phyloP scores from a whole-genome alignment of 2,888 invertebrate species.

The Hipparchia sbordonii region DNA sequence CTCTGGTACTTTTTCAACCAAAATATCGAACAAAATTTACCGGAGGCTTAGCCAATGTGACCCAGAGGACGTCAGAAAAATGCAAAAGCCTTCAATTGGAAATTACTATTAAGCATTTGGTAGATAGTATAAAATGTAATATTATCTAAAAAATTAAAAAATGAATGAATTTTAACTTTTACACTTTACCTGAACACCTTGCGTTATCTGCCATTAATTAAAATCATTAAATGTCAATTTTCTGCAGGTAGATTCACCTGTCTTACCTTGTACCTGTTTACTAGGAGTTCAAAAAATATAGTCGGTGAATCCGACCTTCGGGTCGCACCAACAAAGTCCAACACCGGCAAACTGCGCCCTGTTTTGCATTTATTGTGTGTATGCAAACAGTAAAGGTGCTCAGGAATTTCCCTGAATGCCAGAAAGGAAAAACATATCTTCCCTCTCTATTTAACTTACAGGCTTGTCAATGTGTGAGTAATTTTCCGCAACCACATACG shows the following conservation, averaged over 20 bases:
- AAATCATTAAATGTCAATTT: conserved; percentile 11
- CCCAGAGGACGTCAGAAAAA: too few species aligned
- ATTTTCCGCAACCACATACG: conserved; percentile 13
- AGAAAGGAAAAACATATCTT: conserved; percentile 33
- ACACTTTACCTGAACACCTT: too few species aligned
- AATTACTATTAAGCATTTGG: too few species aligned
- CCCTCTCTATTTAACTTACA: conserved; percentile 7
- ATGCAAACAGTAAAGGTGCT: conserved; percentile 11
- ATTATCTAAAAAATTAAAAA: too few species aligned
- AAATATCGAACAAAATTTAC: background rate
- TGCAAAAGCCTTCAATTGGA: too few species aligned
- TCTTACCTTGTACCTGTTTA: conserved; percentile 62
- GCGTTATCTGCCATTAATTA: background rate
- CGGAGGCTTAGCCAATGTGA: background rate
- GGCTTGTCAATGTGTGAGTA: conserved; percentile 45
- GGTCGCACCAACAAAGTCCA: conserved; percentile 32
- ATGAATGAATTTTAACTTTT: too few species aligned
- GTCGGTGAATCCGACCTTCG: conserved; percentile 56
- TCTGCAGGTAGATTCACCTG: conserved; percentile 54
- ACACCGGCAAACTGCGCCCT: conserved; percentile 27
- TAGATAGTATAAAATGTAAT: too few species aligned
- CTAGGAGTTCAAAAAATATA: conserved; percentile 59
- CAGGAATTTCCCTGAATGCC: conserved; percentile 20
- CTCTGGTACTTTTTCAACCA: conserved; percentile 51
- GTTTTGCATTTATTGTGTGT: background rate